Evolutionary conservation across 2,113 vertebrate genomes (phyloP).

Genomic region (Elephantulus edwardii): DNA sequence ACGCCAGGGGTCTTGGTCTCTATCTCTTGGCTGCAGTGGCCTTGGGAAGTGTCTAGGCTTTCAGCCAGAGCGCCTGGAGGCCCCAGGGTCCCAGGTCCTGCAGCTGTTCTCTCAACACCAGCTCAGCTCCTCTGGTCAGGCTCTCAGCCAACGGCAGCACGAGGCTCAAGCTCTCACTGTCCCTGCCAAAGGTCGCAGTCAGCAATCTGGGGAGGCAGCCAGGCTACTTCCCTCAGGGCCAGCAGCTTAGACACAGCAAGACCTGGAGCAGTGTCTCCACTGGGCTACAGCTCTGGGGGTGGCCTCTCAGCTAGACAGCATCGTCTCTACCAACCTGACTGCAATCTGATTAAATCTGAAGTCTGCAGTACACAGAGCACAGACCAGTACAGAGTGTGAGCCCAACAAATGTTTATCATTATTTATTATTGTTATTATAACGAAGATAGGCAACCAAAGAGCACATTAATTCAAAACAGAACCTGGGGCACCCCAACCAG

Average conservation of each 20-base stretch:
- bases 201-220: conserved; percentile 65
- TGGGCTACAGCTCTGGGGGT: neutral
- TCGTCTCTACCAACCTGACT: neutral
- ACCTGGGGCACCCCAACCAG: neutral
- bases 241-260: conserved; percentile 21
- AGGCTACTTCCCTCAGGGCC: conserved; percentile 46
- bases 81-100: conserved; percentile 19
- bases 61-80: conserved; percentile 29
- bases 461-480: neutral
- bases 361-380: conserved; percentile 11
- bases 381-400: neutral
- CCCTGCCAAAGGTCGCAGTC: conserved; percentile 55
- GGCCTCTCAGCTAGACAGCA: neutral
- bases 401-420: neutral
- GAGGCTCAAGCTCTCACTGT: conserved; percentile 48
- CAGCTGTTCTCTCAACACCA: conserved; percentile 36
- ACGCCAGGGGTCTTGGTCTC: neutral
- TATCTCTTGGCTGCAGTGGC: conserved; percentile 29
- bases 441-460: rapidly evolving
- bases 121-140: conserved; percentile 49
- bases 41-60: neutral
- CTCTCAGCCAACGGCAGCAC: conserved; percentile 62
- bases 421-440: neutral
- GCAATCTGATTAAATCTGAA: neutral
- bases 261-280: neutral